A percentile compares a stretch with the other conserved stretches of the same genome.
Evolutionary conservation across 2,113 vertebrate species (phyloP).

Genomic region (Peucedramus taeniatus): DNA sequence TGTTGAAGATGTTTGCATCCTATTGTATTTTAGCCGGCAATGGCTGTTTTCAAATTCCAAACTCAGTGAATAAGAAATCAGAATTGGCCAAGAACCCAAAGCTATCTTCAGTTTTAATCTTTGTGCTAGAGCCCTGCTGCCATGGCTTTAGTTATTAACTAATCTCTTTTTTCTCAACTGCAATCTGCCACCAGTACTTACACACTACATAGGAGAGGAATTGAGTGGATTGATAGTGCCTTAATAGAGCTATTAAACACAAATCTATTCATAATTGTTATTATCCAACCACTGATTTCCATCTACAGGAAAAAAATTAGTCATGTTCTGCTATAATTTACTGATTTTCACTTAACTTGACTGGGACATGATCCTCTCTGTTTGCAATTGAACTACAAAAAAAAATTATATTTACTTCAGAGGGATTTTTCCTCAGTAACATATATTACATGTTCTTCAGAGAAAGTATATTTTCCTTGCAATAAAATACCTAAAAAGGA

Average conservation of each 20-base stretch:
- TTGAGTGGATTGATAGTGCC: background rate
- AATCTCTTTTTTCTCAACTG: background rate
- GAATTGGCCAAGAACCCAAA: background rate
- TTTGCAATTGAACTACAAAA: background rate
- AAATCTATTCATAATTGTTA: slow-evolving; percentile 8
- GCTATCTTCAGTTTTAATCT: background rate
- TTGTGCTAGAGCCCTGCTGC: background rate
- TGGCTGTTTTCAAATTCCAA: background rate
- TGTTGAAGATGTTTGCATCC: background rate
- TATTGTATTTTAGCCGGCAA: background rate
- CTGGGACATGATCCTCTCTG: background rate
- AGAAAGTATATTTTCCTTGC: background rate
- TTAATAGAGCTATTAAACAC: slow-evolving; percentile 7
- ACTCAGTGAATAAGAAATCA: background rate
- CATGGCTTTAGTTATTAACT: background rate
- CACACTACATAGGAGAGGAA: background rate
- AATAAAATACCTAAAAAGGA: background rate
- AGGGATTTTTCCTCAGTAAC: background rate
- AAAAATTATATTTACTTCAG: background rate
- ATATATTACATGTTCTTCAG: background rate
- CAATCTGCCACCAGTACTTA: background rate
- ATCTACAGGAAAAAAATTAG: background rate
- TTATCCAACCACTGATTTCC: background rate
- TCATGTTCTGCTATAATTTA: background rate
- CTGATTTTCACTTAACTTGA: background rate